A percentile compares a stretch with the other conserved stretches of the same genome.
These are phyloP conservation scores for Zaprionus taronus DNA, from an alignment of 1,140 invertebrate genomes.

Conservation along the genomic window DNA sequence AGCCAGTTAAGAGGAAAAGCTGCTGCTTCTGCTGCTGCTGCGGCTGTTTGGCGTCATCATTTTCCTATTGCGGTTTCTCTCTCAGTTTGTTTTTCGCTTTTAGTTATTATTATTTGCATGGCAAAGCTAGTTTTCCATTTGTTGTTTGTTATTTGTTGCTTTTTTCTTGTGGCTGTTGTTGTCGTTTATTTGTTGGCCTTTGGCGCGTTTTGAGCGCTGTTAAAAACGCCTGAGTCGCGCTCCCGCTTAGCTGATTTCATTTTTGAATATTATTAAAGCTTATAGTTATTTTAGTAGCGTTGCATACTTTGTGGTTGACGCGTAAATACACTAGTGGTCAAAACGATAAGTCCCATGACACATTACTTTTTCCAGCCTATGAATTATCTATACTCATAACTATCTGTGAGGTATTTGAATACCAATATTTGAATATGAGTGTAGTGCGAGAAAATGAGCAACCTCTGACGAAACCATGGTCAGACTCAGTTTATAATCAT, in stretches of 20 bases:
- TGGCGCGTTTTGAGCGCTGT: constrained; percentile 30
- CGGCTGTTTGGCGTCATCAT: constrained; percentile 51
- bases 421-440: too few species aligned
- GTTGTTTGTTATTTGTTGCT: constrained; percentile 42
- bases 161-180: constrained; percentile 24
- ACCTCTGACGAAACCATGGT: too few species aligned
- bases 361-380: too few species aligned
- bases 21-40: constrained; percentile 1
- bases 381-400: too few species aligned
- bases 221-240: constrained; percentile 28
- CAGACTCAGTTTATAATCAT: too few species aligned
- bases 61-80: constrained; percentile 58
- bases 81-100: constrained; percentile 44
- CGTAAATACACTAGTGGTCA: constrained; percentile 32
- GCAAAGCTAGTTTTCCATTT: constrained; percentile 58
- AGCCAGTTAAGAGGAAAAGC: constrained; percentile 25
- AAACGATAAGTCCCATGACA: too few species aligned
- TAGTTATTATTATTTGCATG: constrained; percentile 64
- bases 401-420: too few species aligned
- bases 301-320: constrained; percentile 70
- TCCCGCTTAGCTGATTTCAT: constrained; percentile 27
- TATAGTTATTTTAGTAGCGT: constrained; percentile 17
- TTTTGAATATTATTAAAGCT: constrained; percentile 18
- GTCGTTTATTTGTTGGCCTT: neutral
- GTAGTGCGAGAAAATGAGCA: too few species aligned